Conservation (phyloP, 2,797 vertebrate genomes). For the Euthynnus affinis region DNA sequence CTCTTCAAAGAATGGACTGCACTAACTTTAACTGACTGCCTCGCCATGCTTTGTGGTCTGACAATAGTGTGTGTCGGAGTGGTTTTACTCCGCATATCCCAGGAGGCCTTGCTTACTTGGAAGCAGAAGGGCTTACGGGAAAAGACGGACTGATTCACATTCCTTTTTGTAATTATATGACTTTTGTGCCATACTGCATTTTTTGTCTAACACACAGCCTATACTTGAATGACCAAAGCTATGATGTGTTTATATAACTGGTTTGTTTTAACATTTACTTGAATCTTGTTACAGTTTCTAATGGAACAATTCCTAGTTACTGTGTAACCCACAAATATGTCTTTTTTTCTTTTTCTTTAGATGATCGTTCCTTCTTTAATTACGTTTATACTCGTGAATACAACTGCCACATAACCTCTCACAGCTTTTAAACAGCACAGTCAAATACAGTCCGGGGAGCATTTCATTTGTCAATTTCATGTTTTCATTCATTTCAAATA, state of each 20-base stretch:
- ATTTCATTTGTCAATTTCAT: background rate
- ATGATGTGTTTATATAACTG: background rate
- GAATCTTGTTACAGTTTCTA: conserved; percentile 13
- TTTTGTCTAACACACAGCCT: conserved; percentile 7
- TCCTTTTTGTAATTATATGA: background rate
- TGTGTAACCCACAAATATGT: conserved; percentile 16
- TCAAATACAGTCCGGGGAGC: background rate
- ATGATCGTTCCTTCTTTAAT: background rate
- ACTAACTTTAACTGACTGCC: conserved; percentile 88
- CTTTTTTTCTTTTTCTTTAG: background rate
- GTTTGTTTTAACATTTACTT: background rate
- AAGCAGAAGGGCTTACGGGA: conserved; percentile 86
- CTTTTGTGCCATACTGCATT: conserved; percentile 21
- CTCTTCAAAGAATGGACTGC: conserved; percentile 96
- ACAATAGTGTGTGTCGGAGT: conserved; percentile 92
- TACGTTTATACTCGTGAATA: background rate
- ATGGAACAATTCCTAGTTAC: conserved; percentile 9
- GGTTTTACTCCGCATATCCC: conserved; percentile 92
- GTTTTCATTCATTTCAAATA: background rate
- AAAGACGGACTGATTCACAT: conserved; percentile 86
- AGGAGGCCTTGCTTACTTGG: conserved; percentile 91
- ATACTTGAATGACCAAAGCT: conserved; percentile 3
- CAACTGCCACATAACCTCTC: background rate
- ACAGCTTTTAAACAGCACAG: background rate
- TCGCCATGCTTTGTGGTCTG: conserved; percentile 93